Base-by-base conservation (phyloP, 2,797 vertebrate species). In the Myoxocephalus aenaeus region DNA sequence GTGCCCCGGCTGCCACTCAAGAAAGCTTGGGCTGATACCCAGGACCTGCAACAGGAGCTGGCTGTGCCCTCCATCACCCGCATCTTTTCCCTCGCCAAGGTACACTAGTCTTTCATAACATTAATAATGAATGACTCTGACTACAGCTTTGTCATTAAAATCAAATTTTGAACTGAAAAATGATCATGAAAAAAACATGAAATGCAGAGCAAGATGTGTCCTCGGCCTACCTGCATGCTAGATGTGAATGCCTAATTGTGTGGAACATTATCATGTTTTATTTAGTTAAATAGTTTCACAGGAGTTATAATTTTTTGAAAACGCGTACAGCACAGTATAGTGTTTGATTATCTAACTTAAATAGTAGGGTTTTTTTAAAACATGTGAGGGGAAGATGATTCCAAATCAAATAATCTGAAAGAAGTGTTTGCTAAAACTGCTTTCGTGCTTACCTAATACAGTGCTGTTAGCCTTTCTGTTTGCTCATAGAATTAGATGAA, bases 51-150 rank as follows among this genome's bases (percentile, higher is more conserved):
- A 63, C 96, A 93, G 81, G 97, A 98, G 76, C 93, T 99, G 57
- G 94, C 95, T 1, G 96, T 98, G 62, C 96, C 97, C 11, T 97
- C 97, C 71, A 97, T 96, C 90, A 97, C 91, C 18, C 96, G 97
- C 22, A 95, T 99, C 82, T 96, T 97, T 82, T 96, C 96, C 66
- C 91, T 99, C 17, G 96, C 97, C 73, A 99, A 98, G 97, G 98
- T 99, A 94, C 86, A n/a, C 46, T 69, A 17, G 70, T 76, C 74
- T 59, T 80, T 70, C 42, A 66, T 46, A 53, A 68, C 25, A 8
- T 85, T 50, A 86, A 85, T 79, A 82, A 89, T 79, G 58, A 84
- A 85, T 63, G 51, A 65, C n/a, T 9, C 32, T 12, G 58, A 71
- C 74, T 22, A 65, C 56, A 48, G 57, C 50, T 80, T 76, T 51